These are phyloP conservation scores for Pissodes strobi DNA, from an alignment of 1,140 invertebrate genomes.

Conservation along the genomic window DNA sequence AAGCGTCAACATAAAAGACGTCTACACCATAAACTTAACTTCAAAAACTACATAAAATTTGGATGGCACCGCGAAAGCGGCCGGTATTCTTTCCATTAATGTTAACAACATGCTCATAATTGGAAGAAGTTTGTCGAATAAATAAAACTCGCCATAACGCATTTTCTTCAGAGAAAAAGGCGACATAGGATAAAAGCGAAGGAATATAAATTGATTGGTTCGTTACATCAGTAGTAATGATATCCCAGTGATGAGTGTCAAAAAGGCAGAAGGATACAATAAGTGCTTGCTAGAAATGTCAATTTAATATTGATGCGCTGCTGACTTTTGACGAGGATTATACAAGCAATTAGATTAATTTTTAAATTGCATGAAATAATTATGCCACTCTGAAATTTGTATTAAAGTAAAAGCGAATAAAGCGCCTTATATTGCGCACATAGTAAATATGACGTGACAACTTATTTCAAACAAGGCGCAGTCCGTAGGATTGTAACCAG, in stretches of 20 bases:
- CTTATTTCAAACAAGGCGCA: too few relatives aligned
- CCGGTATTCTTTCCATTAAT: constrained; percentile 27
- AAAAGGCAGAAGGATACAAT: constrained; percentile 10
- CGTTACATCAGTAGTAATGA: constrained; percentile 17
- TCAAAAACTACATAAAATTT: constrained; percentile 20
- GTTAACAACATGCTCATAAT: constrained; percentile 20
- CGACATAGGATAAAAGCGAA: not conserved
- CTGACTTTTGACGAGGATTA: too few relatives aligned
- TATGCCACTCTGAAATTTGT: too few relatives aligned
- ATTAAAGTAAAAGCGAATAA: too few relatives aligned
- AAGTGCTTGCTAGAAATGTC: not conserved
- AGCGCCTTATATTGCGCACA: too few relatives aligned
- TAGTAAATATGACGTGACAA: too few relatives aligned
- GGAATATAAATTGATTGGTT: constrained; percentile 23
- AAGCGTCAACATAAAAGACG: constrained; percentile 5
- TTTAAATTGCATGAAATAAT: too few relatives aligned
- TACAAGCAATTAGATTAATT: too few relatives aligned
- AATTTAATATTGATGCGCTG: not conserved
- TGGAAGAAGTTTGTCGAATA: constrained; percentile 28
- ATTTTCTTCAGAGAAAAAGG: constrained; percentile 1
- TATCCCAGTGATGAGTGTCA: not conserved
- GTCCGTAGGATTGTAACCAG: too few relatives aligned
- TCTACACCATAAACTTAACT: constrained; percentile 6
- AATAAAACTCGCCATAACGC: constrained; percentile 27
- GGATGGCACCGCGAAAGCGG: constrained; percentile 12